Evolutionary conservation across 2,888 invertebrate genomes (phyloP).

Genomic region (Drepana falcataria): DNA sequence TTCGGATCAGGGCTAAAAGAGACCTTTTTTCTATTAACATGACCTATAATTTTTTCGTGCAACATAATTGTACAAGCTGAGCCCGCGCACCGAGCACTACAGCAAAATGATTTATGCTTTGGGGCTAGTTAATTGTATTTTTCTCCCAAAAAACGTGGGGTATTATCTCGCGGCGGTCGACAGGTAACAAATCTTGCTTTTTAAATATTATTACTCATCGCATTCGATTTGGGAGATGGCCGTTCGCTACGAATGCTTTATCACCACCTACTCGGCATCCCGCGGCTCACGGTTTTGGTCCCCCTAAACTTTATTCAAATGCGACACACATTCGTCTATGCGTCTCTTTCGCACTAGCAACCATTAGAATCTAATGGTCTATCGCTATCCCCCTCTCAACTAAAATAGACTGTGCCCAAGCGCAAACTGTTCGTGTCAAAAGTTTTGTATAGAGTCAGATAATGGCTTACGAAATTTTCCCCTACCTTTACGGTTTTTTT

Average conservation of each 20-base stretch:
- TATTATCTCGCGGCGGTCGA: slow-evolving; percentile 71
- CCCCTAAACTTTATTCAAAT: slow-evolving; percentile 77
- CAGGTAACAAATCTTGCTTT: slow-evolving; percentile 78
- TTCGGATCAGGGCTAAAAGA: slow-evolving; percentile 9
- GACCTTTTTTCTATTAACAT: slow-evolving; percentile 52
- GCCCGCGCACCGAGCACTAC: slow-evolving; percentile 48
- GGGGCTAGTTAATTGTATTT: slow-evolving; percentile 76
- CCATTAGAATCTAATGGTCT: slow-evolving; percentile 45
- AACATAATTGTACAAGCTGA: slow-evolving; percentile 72
- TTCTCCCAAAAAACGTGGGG: slow-evolving; percentile 66
- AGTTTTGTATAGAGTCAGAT: slow-evolving; percentile 71
- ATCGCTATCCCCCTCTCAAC: slow-evolving; percentile 66
- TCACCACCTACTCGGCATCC: slow-evolving; percentile 79
- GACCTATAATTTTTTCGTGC: slow-evolving; percentile 42
- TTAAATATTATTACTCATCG: slow-evolving; percentile 79
- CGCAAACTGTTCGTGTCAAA: slow-evolving; percentile 78
- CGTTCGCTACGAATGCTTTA: slow-evolving; percentile 76
- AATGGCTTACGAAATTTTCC: slow-evolving; percentile 78
- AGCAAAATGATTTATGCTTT: slow-evolving; percentile 65
- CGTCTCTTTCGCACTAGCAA: slow-evolving; percentile 53
- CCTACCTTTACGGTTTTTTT: slow-evolving; percentile 74
- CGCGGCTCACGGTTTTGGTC: slow-evolving; percentile 69
- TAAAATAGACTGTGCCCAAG: slow-evolving; percentile 79
- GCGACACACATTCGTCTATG: slow-evolving; percentile 68
- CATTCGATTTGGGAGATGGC: slow-evolving; percentile 71